Evolutionary conservation across 2,888 invertebrate species (phyloP).

Genomic region (Melolontha melolontha): DNA sequence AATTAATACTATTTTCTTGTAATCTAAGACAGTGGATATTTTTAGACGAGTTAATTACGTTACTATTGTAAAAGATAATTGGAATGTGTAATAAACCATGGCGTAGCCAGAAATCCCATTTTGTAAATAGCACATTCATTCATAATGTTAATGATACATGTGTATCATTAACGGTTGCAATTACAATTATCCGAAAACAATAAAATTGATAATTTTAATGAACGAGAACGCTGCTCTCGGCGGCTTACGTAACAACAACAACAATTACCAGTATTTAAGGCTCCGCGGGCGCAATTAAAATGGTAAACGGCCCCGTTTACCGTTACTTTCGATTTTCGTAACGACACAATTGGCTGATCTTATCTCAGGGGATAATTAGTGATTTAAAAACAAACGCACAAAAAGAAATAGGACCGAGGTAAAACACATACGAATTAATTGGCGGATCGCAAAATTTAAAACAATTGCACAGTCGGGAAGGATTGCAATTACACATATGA

Average conservation of each 20-base stretch:
- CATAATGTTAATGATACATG: neutral
- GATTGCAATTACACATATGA: too few species aligned
- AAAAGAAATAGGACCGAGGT: conserved; percentile 19
- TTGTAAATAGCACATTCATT: conserved; percentile 17
- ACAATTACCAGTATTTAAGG: too few species aligned
- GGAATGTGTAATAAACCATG: conserved; percentile 2
- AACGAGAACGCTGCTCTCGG: conserved; percentile 12
- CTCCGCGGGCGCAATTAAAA: conserved; percentile 29
- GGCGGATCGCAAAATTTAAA: neutral
- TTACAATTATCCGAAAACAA: conserved; percentile 37
- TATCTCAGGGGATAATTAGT: conserved; percentile 33
- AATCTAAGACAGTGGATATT: neutral
- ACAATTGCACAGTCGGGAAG: too few species aligned
- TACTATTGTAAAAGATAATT: conserved; percentile 28
- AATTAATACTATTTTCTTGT: too few species aligned
- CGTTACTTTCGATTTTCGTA: conserved; percentile 42
- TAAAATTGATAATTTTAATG: conserved; percentile 36
- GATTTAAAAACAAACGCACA: conserved; percentile 26
- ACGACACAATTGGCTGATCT: conserved; percentile 34
- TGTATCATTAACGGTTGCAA: conserved; percentile 26
- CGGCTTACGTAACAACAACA: conserved; percentile 13
- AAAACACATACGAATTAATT: conserved; percentile 23
- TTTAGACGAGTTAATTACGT: conserved; percentile 17
- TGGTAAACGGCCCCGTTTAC: conserved; percentile 31
- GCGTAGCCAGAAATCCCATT: conserved; percentile 17